Percentiles rank a stretch among this genome's conserved stretches.
phyloP scores from a whole-genome alignment of 2,113 vertebrate species.

The Hipposideros armiger region DNA sequence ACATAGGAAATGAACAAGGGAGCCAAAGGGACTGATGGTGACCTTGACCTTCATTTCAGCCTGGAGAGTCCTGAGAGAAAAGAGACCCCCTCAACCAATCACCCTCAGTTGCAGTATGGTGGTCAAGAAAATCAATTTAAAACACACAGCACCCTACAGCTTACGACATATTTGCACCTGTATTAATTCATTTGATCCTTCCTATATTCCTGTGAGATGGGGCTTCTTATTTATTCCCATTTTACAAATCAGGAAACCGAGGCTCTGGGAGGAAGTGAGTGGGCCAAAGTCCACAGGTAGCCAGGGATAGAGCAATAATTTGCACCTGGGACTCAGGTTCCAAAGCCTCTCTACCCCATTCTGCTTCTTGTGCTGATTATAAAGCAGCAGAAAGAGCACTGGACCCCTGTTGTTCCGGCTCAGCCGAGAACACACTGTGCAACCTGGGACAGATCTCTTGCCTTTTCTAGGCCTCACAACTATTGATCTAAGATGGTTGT shows the following conservation, averaged over 20 bases:
- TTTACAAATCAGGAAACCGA: slow-evolving; percentile 20
- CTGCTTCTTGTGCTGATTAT: not conserved
- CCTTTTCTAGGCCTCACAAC: not conserved
- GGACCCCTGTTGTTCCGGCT: not conserved
- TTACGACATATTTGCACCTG: not conserved
- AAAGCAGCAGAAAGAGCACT: not conserved
- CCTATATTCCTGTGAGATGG: not conserved
- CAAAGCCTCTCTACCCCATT: not conserved
- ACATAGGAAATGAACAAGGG: not conserved
- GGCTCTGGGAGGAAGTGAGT: not conserved
- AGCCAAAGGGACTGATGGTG: not conserved
- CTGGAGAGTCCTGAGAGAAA: not conserved
- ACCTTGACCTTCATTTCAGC: not conserved
- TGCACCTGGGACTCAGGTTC: not conserved
- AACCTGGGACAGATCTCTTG: not conserved
- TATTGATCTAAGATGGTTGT: not conserved
- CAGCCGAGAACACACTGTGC: not conserved
- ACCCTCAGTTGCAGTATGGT: not conserved
- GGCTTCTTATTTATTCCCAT: not conserved
- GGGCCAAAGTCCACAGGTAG: not conserved
- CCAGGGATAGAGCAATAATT: not conserved
- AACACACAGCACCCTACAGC: not conserved
- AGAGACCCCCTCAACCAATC: not conserved
- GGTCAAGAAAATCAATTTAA: not conserved
- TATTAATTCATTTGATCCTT: not conserved